These are phyloP conservation scores for Mythimna impura DNA, from an alignment of 2,888 invertebrate species.

Conservation along the genomic window DNA sequence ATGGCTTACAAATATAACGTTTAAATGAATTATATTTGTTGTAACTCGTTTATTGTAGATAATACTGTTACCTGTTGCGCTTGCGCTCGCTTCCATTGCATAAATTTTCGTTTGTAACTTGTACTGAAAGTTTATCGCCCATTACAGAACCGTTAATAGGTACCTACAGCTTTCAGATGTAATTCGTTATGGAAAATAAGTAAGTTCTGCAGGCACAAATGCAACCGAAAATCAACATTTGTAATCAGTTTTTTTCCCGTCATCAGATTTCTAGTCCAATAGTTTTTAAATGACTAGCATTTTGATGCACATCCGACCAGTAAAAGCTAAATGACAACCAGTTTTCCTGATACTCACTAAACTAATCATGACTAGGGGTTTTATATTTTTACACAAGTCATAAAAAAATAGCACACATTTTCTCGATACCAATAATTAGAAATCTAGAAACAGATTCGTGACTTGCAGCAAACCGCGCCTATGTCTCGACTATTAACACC, in stretches of 20 bases:
- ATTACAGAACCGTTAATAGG: slow-evolving; percentile 26
- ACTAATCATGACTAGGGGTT: slow-evolving; percentile 14
- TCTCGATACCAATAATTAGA: slow-evolving; percentile 43
- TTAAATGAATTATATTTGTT: slow-evolving; percentile 35
- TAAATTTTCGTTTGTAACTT: slow-evolving; percentile 16
- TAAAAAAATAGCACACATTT: slow-evolving; percentile 10
- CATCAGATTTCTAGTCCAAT: not conserved
- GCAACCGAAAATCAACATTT: not conserved
- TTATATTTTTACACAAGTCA: slow-evolving; percentile 21
- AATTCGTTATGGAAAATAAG: slow-evolving; percentile 3
- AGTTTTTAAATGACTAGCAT: slow-evolving; percentile 1
- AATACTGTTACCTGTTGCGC: slow-evolving; percentile 12
- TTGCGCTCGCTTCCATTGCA: slow-evolving; percentile 23
- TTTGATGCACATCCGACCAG: not conserved
- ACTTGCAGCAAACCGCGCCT: slow-evolving; percentile 43
- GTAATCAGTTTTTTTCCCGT: not conserved
- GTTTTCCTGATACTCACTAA: slow-evolving; percentile 13
- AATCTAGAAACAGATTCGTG: slow-evolving; percentile 43
- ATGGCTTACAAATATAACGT: slow-evolving; percentile 45
- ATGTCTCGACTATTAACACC: slow-evolving; percentile 47
- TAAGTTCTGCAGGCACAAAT: not conserved
- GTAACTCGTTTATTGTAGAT: slow-evolving; percentile 4
- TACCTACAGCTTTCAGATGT: slow-evolving; percentile 3
- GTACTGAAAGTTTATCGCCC: slow-evolving; percentile 27
- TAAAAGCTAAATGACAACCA: slow-evolving; percentile 1